Percentiles rank a stretch among this genome's conserved stretches.
phyloP scores from a whole-genome alignment of 2,797 vertebrate species.

The Parambassis ranga region DNA sequence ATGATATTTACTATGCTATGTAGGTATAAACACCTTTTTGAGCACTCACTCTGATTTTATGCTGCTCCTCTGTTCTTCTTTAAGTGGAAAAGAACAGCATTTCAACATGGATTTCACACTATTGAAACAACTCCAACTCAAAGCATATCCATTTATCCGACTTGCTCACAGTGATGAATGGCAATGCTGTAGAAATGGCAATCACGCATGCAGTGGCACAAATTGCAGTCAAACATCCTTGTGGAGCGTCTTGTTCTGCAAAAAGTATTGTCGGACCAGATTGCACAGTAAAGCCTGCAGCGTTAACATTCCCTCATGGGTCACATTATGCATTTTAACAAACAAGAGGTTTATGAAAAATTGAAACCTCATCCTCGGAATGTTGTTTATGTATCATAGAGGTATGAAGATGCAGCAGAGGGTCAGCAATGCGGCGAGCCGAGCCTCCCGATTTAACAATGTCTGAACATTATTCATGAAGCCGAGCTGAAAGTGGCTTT shows the following conservation, averaged over 20 bases:
- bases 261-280: not conserved
- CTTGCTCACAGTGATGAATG: not conserved
- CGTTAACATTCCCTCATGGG: not conserved
- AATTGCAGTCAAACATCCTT: not conserved
- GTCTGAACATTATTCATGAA: slow-evolving; percentile 28
- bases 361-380: not conserved
- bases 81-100: not conserved
- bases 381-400: not conserved
- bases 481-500: not conserved
- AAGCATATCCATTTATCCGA: not conserved
- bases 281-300: not conserved
- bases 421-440: not conserved
- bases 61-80: not conserved
- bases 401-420: not conserved
- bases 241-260: not conserved
- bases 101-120: not conserved
- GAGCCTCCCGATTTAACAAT: not conserved
- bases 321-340: not conserved
- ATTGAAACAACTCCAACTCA: not conserved
- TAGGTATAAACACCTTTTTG: not conserved
- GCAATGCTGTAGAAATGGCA: too few relatives aligned
- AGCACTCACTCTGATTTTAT: not conserved
- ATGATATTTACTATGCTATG: not conserved
- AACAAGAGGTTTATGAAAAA: not conserved
- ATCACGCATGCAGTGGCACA: not conserved